Evolutionary conservation across 2,888 invertebrate genomes (phyloP).

Genomic region (Sericinus montela): DNA sequence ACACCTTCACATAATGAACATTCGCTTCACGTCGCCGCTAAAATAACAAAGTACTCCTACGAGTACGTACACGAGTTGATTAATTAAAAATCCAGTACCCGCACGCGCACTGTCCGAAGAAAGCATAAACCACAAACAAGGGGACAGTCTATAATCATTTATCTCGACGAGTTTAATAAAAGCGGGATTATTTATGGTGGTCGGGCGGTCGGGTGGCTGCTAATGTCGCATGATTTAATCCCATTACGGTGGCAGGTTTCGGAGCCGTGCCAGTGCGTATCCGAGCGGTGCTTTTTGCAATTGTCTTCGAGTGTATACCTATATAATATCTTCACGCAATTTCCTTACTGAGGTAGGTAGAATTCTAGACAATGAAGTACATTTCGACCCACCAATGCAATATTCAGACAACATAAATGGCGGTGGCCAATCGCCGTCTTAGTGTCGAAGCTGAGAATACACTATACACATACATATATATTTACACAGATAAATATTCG

Average conservation of each 20-base stretch:
- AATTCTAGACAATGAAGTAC: too few relatives aligned
- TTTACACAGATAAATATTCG: too few relatives aligned
- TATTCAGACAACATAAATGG: too few relatives aligned
- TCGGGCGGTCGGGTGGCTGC: conserved; percentile 31
- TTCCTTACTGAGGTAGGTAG: too few relatives aligned
- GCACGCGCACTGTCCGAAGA: conserved; percentile 21
- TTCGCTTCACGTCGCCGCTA: background rate
- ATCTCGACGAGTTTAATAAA: conserved; percentile 79
- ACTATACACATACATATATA: too few relatives aligned
- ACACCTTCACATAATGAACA: too few relatives aligned
- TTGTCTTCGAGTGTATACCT: background rate
- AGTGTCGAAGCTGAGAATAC: too few relatives aligned
- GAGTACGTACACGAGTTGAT: conserved; percentile 11
- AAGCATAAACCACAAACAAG: conserved; percentile 46
- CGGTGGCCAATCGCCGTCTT: too few relatives aligned
- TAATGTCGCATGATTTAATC: conserved; percentile 78
- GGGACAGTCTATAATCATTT: conserved; percentile 76
- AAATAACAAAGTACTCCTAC: conserved; percentile 4
- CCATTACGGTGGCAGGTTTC: conserved; percentile 53
- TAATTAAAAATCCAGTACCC: conserved; percentile 19
- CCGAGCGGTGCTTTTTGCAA: conserved; percentile 16
- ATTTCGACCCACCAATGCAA: too few relatives aligned
- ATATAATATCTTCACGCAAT: too few relatives aligned
- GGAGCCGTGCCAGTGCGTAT: conserved; percentile 58
- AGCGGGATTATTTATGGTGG: conserved; percentile 75